These are phyloP conservation scores for Reinhardtius hippoglossoides DNA, from an alignment of 2,113 vertebrate species.

Conservation along the genomic window DNA sequence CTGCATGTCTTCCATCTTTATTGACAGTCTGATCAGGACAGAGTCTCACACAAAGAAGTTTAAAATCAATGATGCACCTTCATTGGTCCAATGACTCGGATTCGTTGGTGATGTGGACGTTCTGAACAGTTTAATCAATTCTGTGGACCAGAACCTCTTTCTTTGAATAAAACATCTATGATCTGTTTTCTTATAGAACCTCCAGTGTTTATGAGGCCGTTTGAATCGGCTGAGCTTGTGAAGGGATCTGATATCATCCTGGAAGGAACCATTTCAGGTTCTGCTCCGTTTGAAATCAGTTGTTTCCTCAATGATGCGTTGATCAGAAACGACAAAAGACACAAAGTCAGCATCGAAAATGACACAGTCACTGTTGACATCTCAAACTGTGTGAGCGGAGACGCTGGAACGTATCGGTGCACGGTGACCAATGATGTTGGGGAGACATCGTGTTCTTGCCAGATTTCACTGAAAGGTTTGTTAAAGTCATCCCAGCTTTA, in stretches of 20 bases:
- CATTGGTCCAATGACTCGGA: no score
- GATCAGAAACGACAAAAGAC: constrained; percentile 87
- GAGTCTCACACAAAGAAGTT: no score
- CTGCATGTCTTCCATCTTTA: neutral
- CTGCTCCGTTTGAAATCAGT: constrained; percentile 90
- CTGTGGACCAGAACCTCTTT: constrained; percentile 33
- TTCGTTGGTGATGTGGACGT: neutral
- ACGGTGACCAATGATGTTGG: constrained; percentile 90
- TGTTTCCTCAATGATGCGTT: constrained; percentile 90
- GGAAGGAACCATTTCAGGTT: constrained; percentile 89
- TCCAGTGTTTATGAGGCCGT: constrained; percentile 88
- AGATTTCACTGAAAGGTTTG: constrained; percentile 93
- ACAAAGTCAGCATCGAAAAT: constrained; percentile 86
- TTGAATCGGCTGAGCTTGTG: constrained; percentile 89
- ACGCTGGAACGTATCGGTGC: constrained; percentile 90
- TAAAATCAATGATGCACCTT: no score
- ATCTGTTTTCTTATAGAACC: constrained; percentile 82
- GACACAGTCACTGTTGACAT: constrained; percentile 86
- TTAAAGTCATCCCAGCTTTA: constrained; percentile 47
- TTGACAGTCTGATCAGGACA: neutral
- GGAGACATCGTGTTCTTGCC: constrained; percentile 86
- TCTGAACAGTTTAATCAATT: constrained; percentile 1
- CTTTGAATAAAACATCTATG: neutral
- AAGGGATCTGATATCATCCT: constrained; percentile 89
- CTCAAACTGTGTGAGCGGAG: constrained; percentile 87